These are phyloP conservation scores for Callimorpha dominula DNA, from an alignment of 2,888 invertebrate species.

Conservation along the genomic window DNA sequence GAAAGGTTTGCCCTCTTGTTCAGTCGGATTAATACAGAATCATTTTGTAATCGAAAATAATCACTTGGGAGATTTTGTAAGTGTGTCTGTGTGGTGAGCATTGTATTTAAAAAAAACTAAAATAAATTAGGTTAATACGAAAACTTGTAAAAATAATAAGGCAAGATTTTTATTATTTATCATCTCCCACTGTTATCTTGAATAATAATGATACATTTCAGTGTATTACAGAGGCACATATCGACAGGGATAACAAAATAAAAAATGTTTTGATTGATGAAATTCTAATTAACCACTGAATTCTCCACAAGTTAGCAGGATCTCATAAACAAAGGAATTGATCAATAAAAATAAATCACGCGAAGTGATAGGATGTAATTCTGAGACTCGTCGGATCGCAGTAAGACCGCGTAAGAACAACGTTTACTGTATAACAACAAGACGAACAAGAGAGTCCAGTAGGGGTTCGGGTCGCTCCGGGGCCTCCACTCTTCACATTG, in stretches of 20 bases:
- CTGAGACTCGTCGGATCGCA: slow-evolving; percentile 63
- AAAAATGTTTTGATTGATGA: slow-evolving; percentile 85
- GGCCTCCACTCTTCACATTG: slow-evolving; percentile 81
- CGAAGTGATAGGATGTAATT: slow-evolving; percentile 58
- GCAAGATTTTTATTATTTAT: slow-evolving; percentile 81
- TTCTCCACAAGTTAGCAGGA: slow-evolving; percentile 84
- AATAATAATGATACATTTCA: slow-evolving; percentile 77
- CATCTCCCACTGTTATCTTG: slow-evolving; percentile 83
- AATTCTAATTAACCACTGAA: slow-evolving; percentile 85
- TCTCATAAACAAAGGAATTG: slow-evolving; percentile 86
- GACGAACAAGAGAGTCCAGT: slow-evolving; percentile 74
- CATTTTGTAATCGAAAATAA: slow-evolving; percentile 24
- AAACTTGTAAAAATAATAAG: slow-evolving; percentile 79
- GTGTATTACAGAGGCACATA: slow-evolving; percentile 81
- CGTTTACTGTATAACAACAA: slow-evolving; percentile 57
- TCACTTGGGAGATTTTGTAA: slow-evolving; percentile 49
- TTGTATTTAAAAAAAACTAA: slow-evolving; percentile 25
- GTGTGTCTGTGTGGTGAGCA: slow-evolving; percentile 33
- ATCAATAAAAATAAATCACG: slow-evolving; percentile 74
- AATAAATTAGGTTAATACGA: slow-evolving; percentile 66
- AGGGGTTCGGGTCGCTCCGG: slow-evolving; percentile 75
- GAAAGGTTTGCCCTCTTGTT: slow-evolving; percentile 72
- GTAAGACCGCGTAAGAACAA: slow-evolving; percentile 61
- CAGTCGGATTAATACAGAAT: slow-evolving; percentile 53
- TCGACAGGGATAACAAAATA: slow-evolving; percentile 84